These are phyloP conservation scores for Macropus fuliginosus DNA, from an alignment of 2,797 vertebrate species.

Conservation along the genomic window DNA sequence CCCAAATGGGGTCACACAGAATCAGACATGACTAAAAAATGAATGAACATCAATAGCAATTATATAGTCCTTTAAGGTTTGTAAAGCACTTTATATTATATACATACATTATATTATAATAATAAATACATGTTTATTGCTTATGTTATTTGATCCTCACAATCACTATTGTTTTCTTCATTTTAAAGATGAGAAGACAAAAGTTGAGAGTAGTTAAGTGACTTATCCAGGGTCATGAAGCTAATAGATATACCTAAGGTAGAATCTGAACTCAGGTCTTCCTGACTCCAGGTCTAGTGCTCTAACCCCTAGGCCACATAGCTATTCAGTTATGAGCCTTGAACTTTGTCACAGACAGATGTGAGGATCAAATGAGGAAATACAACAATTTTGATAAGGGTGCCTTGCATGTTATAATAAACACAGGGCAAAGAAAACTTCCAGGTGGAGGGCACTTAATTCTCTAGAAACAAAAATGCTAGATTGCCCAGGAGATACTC, in stretches of 20 bases:
- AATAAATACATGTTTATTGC: not conserved
- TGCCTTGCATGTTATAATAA: not conserved
- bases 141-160: not conserved
- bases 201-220: not conserved
- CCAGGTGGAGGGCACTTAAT: not conserved
- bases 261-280: not conserved
- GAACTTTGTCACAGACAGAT: not conserved
- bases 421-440: not conserved
- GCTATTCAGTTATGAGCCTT: not conserved
- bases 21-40: not conserved
- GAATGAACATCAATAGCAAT: not conserved
- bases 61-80: not conserved
- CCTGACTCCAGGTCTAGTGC: not conserved
- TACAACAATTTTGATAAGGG: not conserved
- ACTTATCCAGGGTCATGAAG: not conserved
- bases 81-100: not conserved
- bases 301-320: not conserved
- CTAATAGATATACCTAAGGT: not conserved
- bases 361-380: not conserved
- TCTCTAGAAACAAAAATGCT: not conserved
- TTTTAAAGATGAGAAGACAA: not conserved
- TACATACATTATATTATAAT: not conserved
- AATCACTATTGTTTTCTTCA: not conserved
- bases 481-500: not conserved
- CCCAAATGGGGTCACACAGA: not conserved